Evolutionary conservation across 2,113 vertebrate species (phyloP), one percentile per base, ranked within the genome.

Genomic region (Megaleporinus macrocephalus): DNA sequence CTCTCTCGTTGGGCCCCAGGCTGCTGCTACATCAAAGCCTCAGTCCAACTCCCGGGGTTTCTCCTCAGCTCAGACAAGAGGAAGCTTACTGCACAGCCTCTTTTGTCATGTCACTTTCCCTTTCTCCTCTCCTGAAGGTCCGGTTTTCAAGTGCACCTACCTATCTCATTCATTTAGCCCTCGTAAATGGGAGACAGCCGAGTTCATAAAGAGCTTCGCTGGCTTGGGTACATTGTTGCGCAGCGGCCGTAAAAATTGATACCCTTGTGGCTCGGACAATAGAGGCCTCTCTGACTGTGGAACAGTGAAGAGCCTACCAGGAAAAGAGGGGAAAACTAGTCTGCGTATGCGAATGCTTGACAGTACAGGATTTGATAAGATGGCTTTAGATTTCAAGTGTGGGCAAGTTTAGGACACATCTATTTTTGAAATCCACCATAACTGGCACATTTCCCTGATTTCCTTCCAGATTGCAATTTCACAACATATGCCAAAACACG

Each of bases 21-120:
- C 68, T 84, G 76, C 65, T 36, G 59, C 78, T 86, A 92, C 86
- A 92, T 94, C 92, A 94, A 94, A 92, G 90, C 68, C 27, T 80
- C 59, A 79, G 51, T 53, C 76, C 63, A 74, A 51, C 62, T 55
- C 59, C 57, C 44, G 51, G 73, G 36, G 51, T 63, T 84, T 47
- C 30, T 47, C 76, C 26, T 73, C 57, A 79, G 57, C 77, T 82
- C 33, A 74, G 75, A 76, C 77, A 80, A 82, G 73, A 78, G 82
- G 82, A 81, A 85, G 80, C 84, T 86, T 87, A 85, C 74, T 30
- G 51, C 68, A 68, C 26, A 41, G 57, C 62, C 20, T 20, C 83
- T 83, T 83, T 86, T 88, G 84, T 86, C 73, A 75, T 86, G 86
- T 77, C 86, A 85, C 62, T 80, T 73, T 83, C 72, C 16, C 79